phyloP scores from a whole-genome alignment of 2,888 invertebrate genomes.

The Nephrotoma flavescens region DNA sequence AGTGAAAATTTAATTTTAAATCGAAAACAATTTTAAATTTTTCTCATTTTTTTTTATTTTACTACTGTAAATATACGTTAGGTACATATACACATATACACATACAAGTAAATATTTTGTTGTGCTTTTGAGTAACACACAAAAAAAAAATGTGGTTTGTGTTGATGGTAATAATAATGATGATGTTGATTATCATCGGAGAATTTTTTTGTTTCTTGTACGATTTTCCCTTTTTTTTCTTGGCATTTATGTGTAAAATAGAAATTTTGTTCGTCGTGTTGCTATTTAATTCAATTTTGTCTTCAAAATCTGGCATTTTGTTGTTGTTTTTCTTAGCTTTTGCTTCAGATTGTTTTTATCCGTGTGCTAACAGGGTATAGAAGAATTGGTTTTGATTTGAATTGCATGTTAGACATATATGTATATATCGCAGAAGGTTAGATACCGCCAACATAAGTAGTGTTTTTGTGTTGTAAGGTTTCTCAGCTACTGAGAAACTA shows the following conservation, averaged over 20 bases:
- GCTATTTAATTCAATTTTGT: background rate
- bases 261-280: background rate
- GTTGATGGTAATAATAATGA: background rate
- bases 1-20: background rate
- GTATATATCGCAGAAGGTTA: too few species aligned
- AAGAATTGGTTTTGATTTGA: too few species aligned
- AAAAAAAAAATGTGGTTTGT: background rate
- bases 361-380: too few species aligned
- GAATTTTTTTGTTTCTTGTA: background rate
- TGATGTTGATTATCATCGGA: background rate
- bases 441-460: too few species aligned
- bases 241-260: background rate
- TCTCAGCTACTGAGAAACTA: too few species aligned
- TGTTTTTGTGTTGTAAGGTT: too few species aligned
- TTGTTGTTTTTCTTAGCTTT: background rate
- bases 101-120: too few species aligned
- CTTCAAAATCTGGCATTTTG: background rate
- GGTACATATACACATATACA: background rate
- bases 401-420: too few species aligned
- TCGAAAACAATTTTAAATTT: background rate
- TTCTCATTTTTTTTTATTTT: background rate
- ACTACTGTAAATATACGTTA: background rate
- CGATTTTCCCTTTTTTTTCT: background rate
- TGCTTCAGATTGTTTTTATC: too few species aligned
- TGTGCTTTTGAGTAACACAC: background rate